Conservation (phyloP, 2,888 invertebrate species). For the Philopedon plagiatum region DNA sequence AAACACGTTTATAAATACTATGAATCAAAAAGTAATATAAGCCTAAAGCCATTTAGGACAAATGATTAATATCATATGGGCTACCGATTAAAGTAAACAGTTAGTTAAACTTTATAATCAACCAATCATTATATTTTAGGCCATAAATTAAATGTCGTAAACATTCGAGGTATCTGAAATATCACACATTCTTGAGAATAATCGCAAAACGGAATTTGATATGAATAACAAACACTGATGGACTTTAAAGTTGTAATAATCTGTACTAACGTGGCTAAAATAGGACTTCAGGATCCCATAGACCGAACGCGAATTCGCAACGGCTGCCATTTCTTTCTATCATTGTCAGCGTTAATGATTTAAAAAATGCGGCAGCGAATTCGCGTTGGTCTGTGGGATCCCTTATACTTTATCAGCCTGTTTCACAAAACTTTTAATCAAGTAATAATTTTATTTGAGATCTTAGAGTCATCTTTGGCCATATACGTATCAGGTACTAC, state of each 20-base stretch:
- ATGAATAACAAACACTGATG: constrained; percentile 1
- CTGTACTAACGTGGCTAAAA: no score
- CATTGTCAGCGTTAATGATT: no score
- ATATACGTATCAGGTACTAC: no score
- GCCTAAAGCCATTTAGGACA: constrained; percentile 3
- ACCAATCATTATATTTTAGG: constrained; percentile 11
- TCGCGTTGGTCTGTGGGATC: no score
- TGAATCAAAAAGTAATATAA: not conserved
- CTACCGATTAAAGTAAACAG: constrained; percentile 6
- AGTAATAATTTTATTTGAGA: no score
- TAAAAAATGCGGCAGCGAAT: no score
- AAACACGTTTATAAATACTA: not conserved
- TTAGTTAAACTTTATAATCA: constrained; percentile 15
- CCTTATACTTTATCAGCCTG: no score
- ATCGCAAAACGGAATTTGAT: not conserved
- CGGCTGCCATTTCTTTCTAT: no score
- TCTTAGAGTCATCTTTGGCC: no score
- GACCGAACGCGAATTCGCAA: no score
- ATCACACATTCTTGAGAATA: not conserved
- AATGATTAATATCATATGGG: constrained; percentile 8
- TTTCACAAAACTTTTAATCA: no score
- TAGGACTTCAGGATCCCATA: no score
- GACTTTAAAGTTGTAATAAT: not conserved
- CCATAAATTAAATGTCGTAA: constrained; percentile 15
- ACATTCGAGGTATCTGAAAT: not conserved